A percentile compares a stretch with the other conserved stretches of the same genome.
Conservation (phyloP, 2,888 invertebrate species). For the Drosophila anceps region DNA sequence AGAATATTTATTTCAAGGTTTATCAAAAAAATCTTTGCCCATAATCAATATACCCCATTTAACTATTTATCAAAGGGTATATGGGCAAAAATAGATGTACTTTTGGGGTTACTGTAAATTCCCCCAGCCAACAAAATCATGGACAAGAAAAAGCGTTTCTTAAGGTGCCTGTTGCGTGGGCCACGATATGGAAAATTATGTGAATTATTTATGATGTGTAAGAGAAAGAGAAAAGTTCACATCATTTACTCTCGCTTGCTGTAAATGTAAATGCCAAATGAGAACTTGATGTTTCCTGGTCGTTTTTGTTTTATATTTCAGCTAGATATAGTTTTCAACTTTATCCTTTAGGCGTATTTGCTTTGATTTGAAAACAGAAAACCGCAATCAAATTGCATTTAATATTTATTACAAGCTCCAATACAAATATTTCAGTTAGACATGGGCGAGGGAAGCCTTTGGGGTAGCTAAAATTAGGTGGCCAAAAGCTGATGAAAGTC, state of each 20-base stretch:
- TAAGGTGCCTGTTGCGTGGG: conserved; percentile 39
- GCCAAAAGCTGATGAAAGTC: neutral
- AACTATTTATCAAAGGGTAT: neutral
- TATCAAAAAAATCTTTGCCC: too few species aligned
- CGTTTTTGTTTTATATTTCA: neutral
- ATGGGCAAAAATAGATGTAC: conserved; percentile 6
- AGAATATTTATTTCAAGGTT: neutral
- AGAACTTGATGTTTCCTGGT: neutral
- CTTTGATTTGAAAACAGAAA: conserved; percentile 32
- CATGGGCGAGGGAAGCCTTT: neutral
- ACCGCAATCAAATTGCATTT: conserved; percentile 74
- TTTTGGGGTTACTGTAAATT: conserved; percentile 12
- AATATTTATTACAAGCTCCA: conserved; percentile 65
- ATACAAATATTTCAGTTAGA: conserved; percentile 1
- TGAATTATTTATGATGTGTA: conserved; percentile 65
- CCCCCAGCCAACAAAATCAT: conserved; percentile 12
- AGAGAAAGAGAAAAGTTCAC: conserved; percentile 38
- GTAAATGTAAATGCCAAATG: conserved; percentile 24
- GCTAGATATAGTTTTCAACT: conserved; percentile 20
- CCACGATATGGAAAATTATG: conserved; percentile 49
- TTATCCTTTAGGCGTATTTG: conserved; percentile 3
- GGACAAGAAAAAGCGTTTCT: conserved; percentile 3
- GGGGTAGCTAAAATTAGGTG: conserved; percentile 7
- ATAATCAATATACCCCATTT: neutral
- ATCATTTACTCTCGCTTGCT: conserved; percentile 29